Percentiles rank a stretch among this genome's conserved stretches.
phyloP scores from a whole-genome alignment of 2,797 vertebrate species.

The Dendrocincla tyrannina region DNA sequence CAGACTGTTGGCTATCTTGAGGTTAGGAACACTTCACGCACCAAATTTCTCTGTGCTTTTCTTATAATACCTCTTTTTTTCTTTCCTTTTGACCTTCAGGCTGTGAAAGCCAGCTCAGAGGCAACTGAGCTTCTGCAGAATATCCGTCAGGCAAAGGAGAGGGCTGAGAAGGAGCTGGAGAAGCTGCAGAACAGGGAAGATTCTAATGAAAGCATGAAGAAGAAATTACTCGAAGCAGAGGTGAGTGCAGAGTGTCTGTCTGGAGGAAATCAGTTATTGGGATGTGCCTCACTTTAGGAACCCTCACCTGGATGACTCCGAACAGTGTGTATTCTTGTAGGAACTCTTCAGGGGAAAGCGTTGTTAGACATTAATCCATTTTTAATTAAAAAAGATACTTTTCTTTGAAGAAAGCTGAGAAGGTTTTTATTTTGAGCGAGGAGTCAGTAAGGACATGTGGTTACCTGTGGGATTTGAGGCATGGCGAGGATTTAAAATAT shows the following conservation, averaged over 20 bases:
- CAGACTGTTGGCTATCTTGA: not conserved
- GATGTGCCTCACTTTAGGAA: not conserved
- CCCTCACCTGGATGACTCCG: not conserved
- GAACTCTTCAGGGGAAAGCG: not conserved
- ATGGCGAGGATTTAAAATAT: not conserved
- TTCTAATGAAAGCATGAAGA: constrained; percentile 92
- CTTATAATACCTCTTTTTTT: not conserved
- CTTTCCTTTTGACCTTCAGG: constrained; percentile 67
- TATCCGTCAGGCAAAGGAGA: constrained; percentile 90
- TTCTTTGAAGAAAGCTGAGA: not conserved
- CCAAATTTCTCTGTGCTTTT: not conserved
- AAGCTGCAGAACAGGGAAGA: constrained; percentile 90
- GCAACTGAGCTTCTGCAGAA: constrained; percentile 93
- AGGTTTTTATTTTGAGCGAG: not conserved
- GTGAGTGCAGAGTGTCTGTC: constrained; percentile 69
- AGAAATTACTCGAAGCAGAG: constrained; percentile 92
- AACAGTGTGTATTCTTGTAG: not conserved
- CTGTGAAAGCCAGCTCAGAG: constrained; percentile 91
- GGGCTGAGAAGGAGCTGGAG: constrained; percentile 90
- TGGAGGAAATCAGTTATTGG: not conserved
- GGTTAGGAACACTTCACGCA: not conserved
- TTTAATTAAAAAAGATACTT: not conserved
- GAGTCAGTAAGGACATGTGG: not conserved
- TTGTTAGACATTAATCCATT: not conserved
- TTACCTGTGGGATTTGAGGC: not conserved